These are phyloP conservation scores for Cylindroiulus punctatus DNA, from an alignment of 2,888 invertebrate genomes.

Conservation along the genomic window DNA sequence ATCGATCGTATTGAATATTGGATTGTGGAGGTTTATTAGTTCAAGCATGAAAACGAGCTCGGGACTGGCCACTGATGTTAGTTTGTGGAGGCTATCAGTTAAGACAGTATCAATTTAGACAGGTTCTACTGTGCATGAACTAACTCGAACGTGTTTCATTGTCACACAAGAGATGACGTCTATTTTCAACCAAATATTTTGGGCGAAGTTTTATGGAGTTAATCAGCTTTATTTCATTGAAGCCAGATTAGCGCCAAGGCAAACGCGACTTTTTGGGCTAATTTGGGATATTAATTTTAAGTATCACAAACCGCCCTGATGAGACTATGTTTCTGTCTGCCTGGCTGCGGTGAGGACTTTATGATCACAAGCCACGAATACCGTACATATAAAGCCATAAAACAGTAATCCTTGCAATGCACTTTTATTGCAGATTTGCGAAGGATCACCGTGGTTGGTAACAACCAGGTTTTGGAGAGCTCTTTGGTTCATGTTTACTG, in stretches of 20 bases:
- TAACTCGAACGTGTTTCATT: too few relatives aligned
- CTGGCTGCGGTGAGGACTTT: neutral
- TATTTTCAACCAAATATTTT: too few relatives aligned
- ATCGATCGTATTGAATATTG: too few relatives aligned
- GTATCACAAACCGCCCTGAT: neutral
- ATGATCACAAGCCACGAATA: neutral
- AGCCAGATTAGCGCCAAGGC: slow-evolving; percentile 6
- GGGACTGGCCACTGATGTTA: too few relatives aligned
- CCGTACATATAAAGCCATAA: slow-evolving; percentile 9
- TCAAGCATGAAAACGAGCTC: too few relatives aligned
- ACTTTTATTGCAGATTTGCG: neutral
- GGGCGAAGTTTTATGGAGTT: neutral
- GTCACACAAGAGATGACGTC: too few relatives aligned
- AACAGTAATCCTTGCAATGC: neutral
- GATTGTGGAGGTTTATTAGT: too few relatives aligned
- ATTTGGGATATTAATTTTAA: slow-evolving; percentile 29
- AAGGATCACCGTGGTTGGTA: neutral
- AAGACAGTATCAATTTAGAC: too few relatives aligned
- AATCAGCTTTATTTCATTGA: neutral
- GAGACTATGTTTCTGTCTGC: neutral
- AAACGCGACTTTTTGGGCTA: slow-evolving; percentile 19
- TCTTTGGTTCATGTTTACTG: too few relatives aligned
- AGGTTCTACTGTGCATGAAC: too few relatives aligned
- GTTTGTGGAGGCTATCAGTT: too few relatives aligned
- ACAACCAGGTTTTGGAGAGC: neutral